Base-by-base conservation (phyloP, 2,888 invertebrate species). In the Cartodere bifasciata region DNA sequence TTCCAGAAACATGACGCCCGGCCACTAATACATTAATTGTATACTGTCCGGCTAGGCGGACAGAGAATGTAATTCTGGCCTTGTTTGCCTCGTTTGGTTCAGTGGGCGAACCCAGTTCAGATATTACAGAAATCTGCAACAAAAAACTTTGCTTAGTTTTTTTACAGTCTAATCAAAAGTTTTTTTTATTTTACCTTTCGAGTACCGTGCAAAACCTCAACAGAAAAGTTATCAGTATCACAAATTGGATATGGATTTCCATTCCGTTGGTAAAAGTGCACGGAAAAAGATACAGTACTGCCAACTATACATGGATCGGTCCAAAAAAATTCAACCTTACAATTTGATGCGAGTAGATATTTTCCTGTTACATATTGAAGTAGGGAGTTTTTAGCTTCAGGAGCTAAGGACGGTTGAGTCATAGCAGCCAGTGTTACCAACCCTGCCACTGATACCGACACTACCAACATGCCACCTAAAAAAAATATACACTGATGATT, bases 161-260 rank as follows among this genome's bases (percentile, higher is more conserved):
- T 10, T 13, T 12, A 6, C 27, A 13, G 6, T 5, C 9, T 13
- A 6, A 14, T 13, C 11, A 9, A 4, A 17, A 16, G n/a, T 14
- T 5, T n/a, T 6, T 6, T 7, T n/a, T 7, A 20, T 20, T 7
- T 10, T 47, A 81, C 78, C 66, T 80, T 80, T 48, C 82, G 72
- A 24, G 82, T 77, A 40, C 84, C 86, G 52, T 87, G 85, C 32
- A 80, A 78, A 48, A 92, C 86, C 63, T 84, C 81, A 43, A 91
- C 82, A 47, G 79, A 72, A 44, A 92, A 73, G 57, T 85, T 81
- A 64, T 92, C 92, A 38, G 84, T 84, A 67, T 88, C 87, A 63
- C 88, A 88, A 56, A 92, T 82, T 44, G 90, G 90, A 68, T 91
- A 92, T 42, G 91, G 86, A 56, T 87, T 85, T 13, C 91, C 88